phyloP scores from a whole-genome alignment of 1,140 invertebrate genomes.

The Lamellibrachia luymesi region DNA sequence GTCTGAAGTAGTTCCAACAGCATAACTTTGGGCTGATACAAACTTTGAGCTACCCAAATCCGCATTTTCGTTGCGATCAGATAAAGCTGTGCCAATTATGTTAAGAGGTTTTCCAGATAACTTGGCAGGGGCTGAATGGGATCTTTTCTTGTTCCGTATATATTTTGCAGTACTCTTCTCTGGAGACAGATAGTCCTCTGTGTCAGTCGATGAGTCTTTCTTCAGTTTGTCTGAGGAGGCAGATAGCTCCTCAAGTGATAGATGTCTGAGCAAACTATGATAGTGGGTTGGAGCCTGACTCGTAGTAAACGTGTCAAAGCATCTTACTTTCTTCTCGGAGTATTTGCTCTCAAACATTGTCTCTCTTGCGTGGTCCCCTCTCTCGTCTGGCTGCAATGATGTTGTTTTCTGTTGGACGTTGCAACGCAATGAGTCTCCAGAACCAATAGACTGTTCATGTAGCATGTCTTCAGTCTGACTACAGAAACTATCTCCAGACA shows the following conservation, averaged over 20 bases:
- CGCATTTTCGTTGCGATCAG: not conserved
- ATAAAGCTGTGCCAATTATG: not conserved
- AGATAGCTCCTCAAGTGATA: not conserved
- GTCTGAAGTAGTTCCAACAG: not conserved
- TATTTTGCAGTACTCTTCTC: not conserved
- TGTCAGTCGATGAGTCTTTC: not conserved
- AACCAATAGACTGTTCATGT: not conserved
- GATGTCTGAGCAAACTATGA: not conserved
- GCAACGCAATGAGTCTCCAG: not conserved
- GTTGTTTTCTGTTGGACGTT: not conserved
- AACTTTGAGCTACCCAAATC: not conserved
- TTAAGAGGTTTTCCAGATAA: not conserved
- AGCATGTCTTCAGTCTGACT: not conserved
- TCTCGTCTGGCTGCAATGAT: not conserved
- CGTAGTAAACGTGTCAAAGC: not conserved
- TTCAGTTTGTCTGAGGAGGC: not conserved
- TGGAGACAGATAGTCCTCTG: not conserved
- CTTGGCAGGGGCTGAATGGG: not conserved
- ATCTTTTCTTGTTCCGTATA: not conserved
- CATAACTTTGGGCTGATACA: not conserved
- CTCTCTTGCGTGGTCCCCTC: not conserved
- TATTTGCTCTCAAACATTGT: not conserved
- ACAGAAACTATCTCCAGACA: not conserved
- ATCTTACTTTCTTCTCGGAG: not conserved
- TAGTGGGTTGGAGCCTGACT: not conserved